These are phyloP conservation scores for Narcine bancroftii DNA, from an alignment of 2,113 vertebrate species.

Conservation along the genomic window DNA sequence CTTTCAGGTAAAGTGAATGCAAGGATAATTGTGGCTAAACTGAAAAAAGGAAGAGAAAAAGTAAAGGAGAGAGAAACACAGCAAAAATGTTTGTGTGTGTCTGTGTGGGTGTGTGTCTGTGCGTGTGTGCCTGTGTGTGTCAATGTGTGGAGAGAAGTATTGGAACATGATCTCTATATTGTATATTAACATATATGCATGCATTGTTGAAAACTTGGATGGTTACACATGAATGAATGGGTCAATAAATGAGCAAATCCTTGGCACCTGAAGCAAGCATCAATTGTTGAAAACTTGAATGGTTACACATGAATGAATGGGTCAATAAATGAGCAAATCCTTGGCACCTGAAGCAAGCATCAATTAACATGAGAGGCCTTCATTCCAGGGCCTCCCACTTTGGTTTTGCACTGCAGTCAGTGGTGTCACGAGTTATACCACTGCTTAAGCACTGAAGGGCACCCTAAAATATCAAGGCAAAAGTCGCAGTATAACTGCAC, in stretches of 20 bases:
- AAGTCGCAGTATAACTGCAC: slow-evolving; percentile 4
- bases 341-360: background rate
- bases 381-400: background rate
- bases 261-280: too few species aligned
- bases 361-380: background rate
- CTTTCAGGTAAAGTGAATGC: background rate
- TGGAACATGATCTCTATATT: too few species aligned
- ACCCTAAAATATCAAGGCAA: background rate
- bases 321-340: background rate
- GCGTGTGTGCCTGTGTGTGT: background rate
- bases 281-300: background rate
- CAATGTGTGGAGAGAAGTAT: too few species aligned
- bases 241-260: background rate
- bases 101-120: background rate
- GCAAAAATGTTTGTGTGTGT: background rate
- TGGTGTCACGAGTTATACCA: background rate
- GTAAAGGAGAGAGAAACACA: background rate
- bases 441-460: background rate
- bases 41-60: background rate
- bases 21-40: background rate
- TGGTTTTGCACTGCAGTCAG: background rate
- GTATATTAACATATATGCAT: background rate
- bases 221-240: background rate
- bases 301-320: background rate
- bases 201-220: background rate